Base-by-base conservation (phyloP, 2,113 vertebrate species). In the Romanogobio albipinnatus region DNA sequence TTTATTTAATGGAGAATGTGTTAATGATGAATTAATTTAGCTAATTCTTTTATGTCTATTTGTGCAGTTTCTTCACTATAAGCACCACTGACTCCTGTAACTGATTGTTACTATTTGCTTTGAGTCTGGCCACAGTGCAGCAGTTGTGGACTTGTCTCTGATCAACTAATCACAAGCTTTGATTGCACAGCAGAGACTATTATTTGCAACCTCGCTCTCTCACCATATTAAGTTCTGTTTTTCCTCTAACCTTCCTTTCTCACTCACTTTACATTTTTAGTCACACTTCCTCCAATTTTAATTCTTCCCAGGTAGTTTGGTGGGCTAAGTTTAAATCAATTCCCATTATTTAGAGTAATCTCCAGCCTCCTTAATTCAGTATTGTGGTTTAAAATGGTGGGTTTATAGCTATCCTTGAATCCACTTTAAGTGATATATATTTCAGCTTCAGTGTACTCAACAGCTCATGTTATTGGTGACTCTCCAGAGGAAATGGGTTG, bases 271-370 rank as follows among this genome's bases (percentile, higher is more conserved):
- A 82, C 83, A 90, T 90, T 89, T 56, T 90, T 76, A 76, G 83
- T 88, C 92, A 90, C 90, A 89, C 76, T 87, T 76, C 74, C 86
- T 85, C 84, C 81, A 68, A 82, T 29, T 89, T 90, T 87, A 88
- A 92, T 90, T 93, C 82, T 90, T 89, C 83, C 82, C 87, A 84
- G 87, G 89, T 86, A 85, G 86, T 91, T 90, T 89, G 89, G 88
- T 86, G 87, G 86, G 76, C 81, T 83, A 87, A 90, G 90, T 87
- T 66, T 91, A 85, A 90, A 89, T 92, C 91, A 87, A 91, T 89
- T 89, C 76, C 83, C 75, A 89, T 90, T 82, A 80, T 90, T 93
- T 91, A 91, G 90, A 92, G 91, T 64, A 90, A 92, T 90, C 88
- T 83, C 75, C 85, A 86, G 88, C 84, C 87, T 89, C 86, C 89